These are phyloP conservation scores for Agrypnus murinus DNA, from an alignment of 2,888 invertebrate genomes.

Conservation along the genomic window DNA sequence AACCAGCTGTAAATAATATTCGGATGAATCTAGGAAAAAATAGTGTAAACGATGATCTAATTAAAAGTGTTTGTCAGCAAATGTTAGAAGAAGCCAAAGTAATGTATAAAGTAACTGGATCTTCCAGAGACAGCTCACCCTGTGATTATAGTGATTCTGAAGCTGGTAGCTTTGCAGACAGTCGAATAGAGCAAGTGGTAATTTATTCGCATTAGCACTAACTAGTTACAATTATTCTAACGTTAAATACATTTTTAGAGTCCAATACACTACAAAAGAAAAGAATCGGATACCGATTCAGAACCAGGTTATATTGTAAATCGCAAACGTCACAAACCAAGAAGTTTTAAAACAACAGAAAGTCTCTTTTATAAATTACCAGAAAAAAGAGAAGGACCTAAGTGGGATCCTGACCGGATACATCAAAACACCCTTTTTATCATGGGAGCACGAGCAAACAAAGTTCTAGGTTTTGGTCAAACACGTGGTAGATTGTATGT, in stretches of 20 bases:
- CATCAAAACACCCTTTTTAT: constrained; percentile 84
- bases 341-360: constrained; percentile 67
- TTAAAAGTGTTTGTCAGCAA: constrained; percentile 82
- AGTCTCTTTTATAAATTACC: constrained; percentile 72
- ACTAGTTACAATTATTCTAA: background rate
- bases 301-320: constrained; percentile 72
- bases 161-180: constrained; percentile 72
- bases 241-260: constrained; percentile 69
- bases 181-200: constrained; percentile 69
- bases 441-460: constrained; percentile 85
- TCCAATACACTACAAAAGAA: constrained; percentile 76
- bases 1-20: constrained; percentile 86
- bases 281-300: constrained; percentile 80
- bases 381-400: constrained; percentile 74
- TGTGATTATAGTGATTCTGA: constrained; percentile 76
- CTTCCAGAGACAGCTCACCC: constrained; percentile 71
- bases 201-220: constrained; percentile 2
- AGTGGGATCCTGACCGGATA: constrained; percentile 85
- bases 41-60: constrained; percentile 84
- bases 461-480: constrained; percentile 83
- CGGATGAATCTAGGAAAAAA: constrained; percentile 83
- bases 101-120: constrained; percentile 76
- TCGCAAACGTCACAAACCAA: constrained; percentile 66
- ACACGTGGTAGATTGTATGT: constrained; percentile 84
- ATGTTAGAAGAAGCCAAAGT: constrained; percentile 87